Evolutionary conservation across 1,140 invertebrate genomes (phyloP).

Genomic region (Melipona quadrifasciata): DNA sequence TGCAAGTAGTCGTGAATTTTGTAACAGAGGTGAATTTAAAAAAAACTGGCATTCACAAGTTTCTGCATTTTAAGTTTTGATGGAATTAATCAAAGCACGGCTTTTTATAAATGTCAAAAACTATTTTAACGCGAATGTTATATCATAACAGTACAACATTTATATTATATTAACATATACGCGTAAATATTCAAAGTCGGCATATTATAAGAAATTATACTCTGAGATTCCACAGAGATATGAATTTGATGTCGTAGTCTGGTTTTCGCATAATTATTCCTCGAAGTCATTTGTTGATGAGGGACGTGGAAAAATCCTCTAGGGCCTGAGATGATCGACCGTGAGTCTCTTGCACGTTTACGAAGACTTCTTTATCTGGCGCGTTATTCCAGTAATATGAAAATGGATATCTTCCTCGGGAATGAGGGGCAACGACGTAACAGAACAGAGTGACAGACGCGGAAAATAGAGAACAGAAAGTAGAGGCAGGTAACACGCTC

Average conservation of each 20-base stretch:
- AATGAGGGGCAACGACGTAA: not conserved
- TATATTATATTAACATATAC: too few relatives aligned
- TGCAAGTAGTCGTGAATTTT: too few relatives aligned
- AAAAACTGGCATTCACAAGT: too few relatives aligned
- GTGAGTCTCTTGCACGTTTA: not conserved
- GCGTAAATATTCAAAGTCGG: not conserved
- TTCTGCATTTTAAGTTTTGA: too few relatives aligned
- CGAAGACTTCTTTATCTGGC: not conserved
- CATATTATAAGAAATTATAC: not conserved
- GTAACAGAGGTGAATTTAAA: too few relatives aligned
- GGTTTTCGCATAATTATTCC: not conserved
- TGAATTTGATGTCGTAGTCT: not conserved
- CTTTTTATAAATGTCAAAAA: too few relatives aligned
- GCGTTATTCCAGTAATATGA: constrained; percentile 24
- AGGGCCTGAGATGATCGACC: not conserved
- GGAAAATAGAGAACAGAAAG: not conserved
- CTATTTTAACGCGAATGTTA: too few relatives aligned
- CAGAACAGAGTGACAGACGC: not conserved
- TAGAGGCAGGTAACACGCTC: not conserved
- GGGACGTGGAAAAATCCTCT: not conserved
- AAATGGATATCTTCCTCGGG: constrained; percentile 32
- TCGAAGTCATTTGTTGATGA: too few relatives aligned
- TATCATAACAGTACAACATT: too few relatives aligned
- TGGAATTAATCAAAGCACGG: too few relatives aligned
- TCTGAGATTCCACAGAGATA: not conserved